These are phyloP conservation scores for Antrozous pallidus DNA, from an alignment of 2,797 vertebrate species.

Conservation along the genomic window DNA sequence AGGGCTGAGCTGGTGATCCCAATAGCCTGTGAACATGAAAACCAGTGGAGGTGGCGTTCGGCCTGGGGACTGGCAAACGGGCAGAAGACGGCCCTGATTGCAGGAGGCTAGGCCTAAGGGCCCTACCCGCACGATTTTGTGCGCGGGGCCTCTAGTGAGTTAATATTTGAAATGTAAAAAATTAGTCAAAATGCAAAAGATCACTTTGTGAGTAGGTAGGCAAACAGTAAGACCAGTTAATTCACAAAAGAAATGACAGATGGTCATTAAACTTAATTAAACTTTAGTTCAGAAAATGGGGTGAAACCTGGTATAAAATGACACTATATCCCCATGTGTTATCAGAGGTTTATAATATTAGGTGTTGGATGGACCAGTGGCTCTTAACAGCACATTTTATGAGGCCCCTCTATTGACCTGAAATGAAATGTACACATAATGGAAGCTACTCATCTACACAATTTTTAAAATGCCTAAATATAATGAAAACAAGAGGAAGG, in stretches of 20 bases:
- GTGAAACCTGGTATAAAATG: not conserved
- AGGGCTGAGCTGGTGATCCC: no score
- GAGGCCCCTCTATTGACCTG: not conserved
- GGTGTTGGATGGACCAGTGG: not conserved
- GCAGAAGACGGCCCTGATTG: no score
- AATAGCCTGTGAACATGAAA: no score
- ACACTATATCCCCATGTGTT: not conserved
- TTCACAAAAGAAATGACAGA: not conserved
- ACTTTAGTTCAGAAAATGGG: not conserved
- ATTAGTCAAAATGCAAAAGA: not conserved
- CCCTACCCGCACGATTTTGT: no score
- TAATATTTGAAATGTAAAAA: not conserved
- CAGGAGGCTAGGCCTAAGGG: no score
- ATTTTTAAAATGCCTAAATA: not conserved
- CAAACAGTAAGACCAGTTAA: not conserved
- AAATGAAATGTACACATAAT: not conserved
- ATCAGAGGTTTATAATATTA: not conserved
- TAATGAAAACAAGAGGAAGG: not conserved
- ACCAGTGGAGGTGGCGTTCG: no score
- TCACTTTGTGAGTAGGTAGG: not conserved
- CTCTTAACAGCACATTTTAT: not conserved
- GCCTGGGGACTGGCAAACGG: no score
- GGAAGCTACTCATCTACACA: not conserved
- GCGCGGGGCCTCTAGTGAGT: not conserved
- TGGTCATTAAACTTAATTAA: not conserved